A percentile compares a stretch with the other conserved stretches of the same genome.
These are phyloP conservation scores for Siderastrea siderea DNA, from an alignment of 92 coral and sea anemone species.

Conservation along the genomic window DNA sequence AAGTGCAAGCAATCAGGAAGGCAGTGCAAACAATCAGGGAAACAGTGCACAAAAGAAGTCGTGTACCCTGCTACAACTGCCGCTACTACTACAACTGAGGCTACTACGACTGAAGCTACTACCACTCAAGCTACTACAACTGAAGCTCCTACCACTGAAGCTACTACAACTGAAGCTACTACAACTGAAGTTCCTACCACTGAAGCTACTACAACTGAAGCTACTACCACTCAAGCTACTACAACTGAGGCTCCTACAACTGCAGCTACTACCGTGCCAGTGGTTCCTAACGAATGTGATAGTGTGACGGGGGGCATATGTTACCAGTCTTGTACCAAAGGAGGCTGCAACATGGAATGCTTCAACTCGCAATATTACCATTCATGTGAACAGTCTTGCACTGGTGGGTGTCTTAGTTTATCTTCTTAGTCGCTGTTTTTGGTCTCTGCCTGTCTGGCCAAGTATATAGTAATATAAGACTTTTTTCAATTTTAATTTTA, in stretches of 20 bases:
- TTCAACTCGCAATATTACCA: neutral
- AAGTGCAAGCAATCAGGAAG: neutral
- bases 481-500: too few species aligned
- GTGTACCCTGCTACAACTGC: neutral
- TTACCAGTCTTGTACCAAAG: neutral
- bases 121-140: too few species aligned
- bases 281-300: neutral
- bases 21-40: too few species aligned
- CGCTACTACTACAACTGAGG: neutral
- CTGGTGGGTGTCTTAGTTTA: neutral
- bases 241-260: neutral
- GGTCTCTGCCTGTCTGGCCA: too few species aligned
- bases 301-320: neutral
- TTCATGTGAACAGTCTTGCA: slow-evolving; percentile 31
- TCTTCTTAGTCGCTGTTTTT: too few species aligned
- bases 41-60: too few species aligned
- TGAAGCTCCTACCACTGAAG: neutral
- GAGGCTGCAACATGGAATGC: slow-evolving; percentile 5
- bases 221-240: neutral
- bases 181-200: too few species aligned
- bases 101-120: too few species aligned
- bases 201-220: neutral
- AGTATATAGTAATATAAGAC: too few species aligned
- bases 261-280: neutral
- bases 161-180: neutral